Percentiles rank a stretch among this genome's conserved stretches.
Evolutionary conservation across 2,797 vertebrate genomes (phyloP).

Genomic region (Muscicapa striata): DNA sequence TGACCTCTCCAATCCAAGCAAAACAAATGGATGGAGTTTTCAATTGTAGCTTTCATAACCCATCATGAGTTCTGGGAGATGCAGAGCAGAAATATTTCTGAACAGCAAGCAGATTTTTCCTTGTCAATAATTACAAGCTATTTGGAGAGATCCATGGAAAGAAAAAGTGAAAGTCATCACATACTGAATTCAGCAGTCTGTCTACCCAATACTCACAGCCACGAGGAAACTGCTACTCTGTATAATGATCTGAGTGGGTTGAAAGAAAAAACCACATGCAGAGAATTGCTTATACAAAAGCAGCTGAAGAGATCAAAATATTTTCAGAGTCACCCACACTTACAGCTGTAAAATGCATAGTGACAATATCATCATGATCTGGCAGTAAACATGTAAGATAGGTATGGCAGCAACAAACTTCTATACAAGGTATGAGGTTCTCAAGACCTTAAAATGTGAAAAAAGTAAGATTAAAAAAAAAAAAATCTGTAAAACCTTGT

Average conservation of each 20-base stretch:
- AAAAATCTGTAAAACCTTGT: not conserved
- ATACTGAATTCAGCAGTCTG: not conserved
- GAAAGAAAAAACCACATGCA: not conserved
- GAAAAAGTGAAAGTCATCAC: not conserved
- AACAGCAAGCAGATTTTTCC: not conserved
- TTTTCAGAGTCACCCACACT: not conserved
- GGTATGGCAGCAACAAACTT: not conserved
- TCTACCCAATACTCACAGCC: not conserved
- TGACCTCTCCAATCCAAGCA: not conserved
- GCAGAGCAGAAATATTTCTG: not conserved
- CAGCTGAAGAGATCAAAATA: not conserved
- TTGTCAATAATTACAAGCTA: not conserved
- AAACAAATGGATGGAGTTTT: not conserved
- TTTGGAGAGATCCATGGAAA: not conserved
- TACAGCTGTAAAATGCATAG: not conserved
- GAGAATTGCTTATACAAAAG: not conserved
- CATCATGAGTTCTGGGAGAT: not conserved
- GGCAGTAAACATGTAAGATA: not conserved
- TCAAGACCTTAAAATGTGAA: not conserved
- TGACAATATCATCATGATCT: not conserved
- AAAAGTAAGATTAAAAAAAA: not conserved
- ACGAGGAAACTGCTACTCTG: not conserved
- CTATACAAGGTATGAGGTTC: not conserved
- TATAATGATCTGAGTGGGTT: not conserved
- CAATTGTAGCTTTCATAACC: not conserved